phyloP scores from a whole-genome alignment of 2,113 vertebrate species.

The Ceyx melanurus region DNA sequence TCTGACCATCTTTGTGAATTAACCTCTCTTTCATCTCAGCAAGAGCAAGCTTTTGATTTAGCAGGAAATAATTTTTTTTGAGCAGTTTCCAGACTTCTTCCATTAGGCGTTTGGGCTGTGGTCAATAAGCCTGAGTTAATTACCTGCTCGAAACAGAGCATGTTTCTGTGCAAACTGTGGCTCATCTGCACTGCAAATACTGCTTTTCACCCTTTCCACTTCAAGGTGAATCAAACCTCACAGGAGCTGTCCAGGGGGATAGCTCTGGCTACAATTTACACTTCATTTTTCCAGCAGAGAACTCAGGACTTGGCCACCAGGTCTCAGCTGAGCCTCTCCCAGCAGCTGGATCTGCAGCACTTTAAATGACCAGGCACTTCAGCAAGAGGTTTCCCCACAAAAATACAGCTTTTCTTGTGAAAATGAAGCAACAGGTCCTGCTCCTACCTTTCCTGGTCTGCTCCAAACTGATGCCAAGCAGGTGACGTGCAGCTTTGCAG shows the following conservation, averaged over 20 bases:
- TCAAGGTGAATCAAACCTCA: not conserved
- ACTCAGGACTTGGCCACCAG: fast-evolving
- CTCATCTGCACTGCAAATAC: fast-evolving
- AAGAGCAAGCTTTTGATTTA: slow-evolving; percentile 25
- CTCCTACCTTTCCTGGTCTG: not conserved
- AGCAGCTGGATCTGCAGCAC: not conserved
- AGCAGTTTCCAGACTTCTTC: slow-evolving; percentile 52
- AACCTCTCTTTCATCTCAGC: slow-evolving; percentile 46
- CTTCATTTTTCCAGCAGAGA: too few species aligned
- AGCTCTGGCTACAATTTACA: not conserved
- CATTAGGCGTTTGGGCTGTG: slow-evolving; percentile 24
- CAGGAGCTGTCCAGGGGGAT: fast-evolving
- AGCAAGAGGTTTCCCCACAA: not conserved
- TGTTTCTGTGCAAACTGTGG: fast-evolving
- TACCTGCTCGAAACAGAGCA: not conserved
- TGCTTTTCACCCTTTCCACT: fast-evolving
- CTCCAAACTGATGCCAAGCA: fast-evolving
- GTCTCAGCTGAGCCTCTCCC: fast-evolving
- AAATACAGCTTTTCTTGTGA: not conserved
- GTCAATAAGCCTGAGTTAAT: slow-evolving; percentile 46
- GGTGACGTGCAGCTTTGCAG: not conserved
- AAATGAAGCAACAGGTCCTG: not conserved
- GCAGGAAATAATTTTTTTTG: slow-evolving; percentile 55
- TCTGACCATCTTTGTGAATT: slow-evolving; percentile 47
- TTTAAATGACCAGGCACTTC: fast-evolving